A percentile compares a stretch with the other conserved stretches of the same genome.
Evolutionary conservation across 2,888 invertebrate genomes (phyloP).

Genomic region (Lasiommata megera): DNA sequence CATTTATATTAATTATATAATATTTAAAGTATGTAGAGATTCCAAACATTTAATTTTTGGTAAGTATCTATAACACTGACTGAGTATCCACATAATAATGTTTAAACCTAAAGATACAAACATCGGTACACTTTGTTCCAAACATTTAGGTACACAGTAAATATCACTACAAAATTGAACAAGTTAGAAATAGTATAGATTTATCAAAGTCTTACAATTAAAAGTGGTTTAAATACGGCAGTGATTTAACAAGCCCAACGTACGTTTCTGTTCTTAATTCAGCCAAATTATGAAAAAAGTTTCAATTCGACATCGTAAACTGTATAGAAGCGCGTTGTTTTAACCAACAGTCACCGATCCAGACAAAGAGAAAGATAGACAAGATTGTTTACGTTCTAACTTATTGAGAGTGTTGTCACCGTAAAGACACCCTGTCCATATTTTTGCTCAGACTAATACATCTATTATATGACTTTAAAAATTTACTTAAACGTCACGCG

Average conservation of each 20-base stretch:
- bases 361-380: background rate
- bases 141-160: conserved; percentile 76
- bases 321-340: background rate
- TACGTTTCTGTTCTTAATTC: conserved; percentile 34
- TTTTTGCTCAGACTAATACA: no score
- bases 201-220: conserved; percentile 75
- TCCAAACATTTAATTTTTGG: conserved; percentile 74
- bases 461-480: no score
- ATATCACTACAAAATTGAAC: conserved; percentile 80
- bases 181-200: conserved; percentile 79
- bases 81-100: conserved; percentile 63
- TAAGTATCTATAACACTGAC: conserved; percentile 74
- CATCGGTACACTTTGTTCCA: conserved; percentile 69
- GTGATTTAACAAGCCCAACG: conserved; percentile 74
- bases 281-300: conserved; percentile 14
- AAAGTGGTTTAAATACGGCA: conserved; percentile 69
- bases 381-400: background rate
- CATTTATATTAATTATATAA: conserved; percentile 73
- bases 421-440: background rate
- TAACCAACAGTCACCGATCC: background rate
- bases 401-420: background rate
- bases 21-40: conserved; percentile 68
- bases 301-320: background rate
- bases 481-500: background rate
- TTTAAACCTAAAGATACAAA: conserved; percentile 69